Conservation (phyloP, 2,797 vertebrate species). For the Mormyrops boulengeri region DNA sequence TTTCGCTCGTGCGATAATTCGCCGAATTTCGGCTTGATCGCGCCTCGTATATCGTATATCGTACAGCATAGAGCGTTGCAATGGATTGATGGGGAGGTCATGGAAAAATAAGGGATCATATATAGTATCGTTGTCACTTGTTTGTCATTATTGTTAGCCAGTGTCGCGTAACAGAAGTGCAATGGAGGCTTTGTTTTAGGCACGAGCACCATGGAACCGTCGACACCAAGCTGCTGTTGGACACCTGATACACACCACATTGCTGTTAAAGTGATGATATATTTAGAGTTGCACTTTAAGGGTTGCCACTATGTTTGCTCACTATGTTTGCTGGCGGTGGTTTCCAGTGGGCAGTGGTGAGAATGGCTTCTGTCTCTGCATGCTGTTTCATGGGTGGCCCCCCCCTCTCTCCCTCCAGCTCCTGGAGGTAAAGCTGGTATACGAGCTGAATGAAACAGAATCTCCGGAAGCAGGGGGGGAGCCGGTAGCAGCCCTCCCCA, state of each 20-base stretch:
- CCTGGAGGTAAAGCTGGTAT: slow-evolving; percentile 84
- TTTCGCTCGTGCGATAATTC: no score
- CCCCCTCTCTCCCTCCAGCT: slow-evolving; percentile 59
- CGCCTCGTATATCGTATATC: no score
- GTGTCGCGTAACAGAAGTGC: background rate
- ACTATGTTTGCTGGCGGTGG: background rate
- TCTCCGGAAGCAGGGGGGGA: slow-evolving; percentile 77
- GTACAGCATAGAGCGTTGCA: background rate
- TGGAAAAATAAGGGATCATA: background rate
- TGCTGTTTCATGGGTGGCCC: background rate
- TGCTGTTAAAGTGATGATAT: background rate
- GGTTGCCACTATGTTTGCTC: background rate
- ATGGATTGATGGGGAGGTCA: background rate
- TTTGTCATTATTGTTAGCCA: background rate
- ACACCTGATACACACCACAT: background rate
- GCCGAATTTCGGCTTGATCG: no score
- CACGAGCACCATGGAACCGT: background rate
- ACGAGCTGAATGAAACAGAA: slow-evolving; percentile 79
- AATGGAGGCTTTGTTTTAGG: background rate
- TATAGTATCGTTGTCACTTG: background rate
- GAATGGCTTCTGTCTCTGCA: background rate
- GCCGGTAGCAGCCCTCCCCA: slow-evolving; percentile 70
- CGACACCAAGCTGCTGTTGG: no score
- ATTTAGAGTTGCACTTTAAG: background rate
- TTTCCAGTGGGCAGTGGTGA: background rate